phyloP scores from a whole-genome alignment of 2,888 invertebrate species.

The Drosophila vallismaia region DNA sequence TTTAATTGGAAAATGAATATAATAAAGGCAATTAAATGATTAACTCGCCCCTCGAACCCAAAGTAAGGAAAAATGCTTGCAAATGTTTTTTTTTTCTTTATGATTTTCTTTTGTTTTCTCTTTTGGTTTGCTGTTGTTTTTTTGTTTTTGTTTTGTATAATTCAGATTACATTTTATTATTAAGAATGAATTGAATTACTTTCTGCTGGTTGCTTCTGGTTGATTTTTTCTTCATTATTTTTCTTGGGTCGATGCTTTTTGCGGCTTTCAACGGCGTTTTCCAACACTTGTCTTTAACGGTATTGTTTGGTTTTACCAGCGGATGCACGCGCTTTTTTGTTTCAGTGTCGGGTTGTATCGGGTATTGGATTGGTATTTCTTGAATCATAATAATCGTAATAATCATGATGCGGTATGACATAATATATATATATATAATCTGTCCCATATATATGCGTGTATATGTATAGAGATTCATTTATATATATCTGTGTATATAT shows the following conservation, averaged over 20 bases:
- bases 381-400: constrained; percentile 60
- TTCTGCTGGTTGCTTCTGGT: constrained; percentile 54
- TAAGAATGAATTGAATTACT: constrained; percentile 82
- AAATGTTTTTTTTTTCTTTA: constrained; percentile 41
- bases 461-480: constrained; percentile 42
- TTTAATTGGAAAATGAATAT: constrained; percentile 30
- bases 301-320: constrained; percentile 45
- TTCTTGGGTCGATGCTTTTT: constrained; percentile 20
- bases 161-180: constrained; percentile 82
- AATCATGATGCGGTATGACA: constrained; percentile 65
- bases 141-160: constrained; percentile 60
- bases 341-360: constrained; percentile 35
- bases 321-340: constrained; percentile 45
- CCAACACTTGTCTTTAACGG: too few species aligned
- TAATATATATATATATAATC: constrained; percentile 50
- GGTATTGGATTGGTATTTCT: constrained; percentile 26
- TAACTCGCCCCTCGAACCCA: constrained; percentile 10
- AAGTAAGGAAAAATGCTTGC: constrained; percentile 11
- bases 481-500: constrained; percentile 54
- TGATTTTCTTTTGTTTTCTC: constrained; percentile 39
- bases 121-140: constrained; percentile 33
- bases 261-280: constrained; percentile 22
- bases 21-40: constrained; percentile 24
- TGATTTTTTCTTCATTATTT: constrained; percentile 29
- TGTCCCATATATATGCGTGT: constrained; percentile 42